These are phyloP conservation scores for Channallabes apus DNA, from an alignment of 2,797 vertebrate genomes.

Conservation along the genomic window DNA sequence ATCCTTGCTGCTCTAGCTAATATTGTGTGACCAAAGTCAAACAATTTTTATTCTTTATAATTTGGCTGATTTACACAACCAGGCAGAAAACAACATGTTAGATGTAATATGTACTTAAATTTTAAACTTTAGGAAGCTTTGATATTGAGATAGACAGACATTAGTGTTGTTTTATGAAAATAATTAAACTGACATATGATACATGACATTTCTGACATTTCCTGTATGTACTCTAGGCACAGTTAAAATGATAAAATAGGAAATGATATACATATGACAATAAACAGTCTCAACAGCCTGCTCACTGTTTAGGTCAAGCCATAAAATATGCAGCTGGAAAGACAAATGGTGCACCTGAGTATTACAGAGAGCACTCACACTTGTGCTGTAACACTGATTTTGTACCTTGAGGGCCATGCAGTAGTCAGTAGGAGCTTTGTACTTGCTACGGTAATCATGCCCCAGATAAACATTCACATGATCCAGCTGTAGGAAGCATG, in stretches of 20 bases:
- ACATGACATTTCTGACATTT: no score
- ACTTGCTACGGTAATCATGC: conserved; percentile 95
- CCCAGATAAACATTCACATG: conserved; percentile 96
- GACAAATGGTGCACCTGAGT: neutral
- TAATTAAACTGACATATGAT: no score
- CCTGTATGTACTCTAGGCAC: no score
- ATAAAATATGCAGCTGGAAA: neutral
- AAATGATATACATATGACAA: neutral
- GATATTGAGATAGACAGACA: no score
- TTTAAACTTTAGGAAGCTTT: no score
- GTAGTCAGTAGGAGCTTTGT: conserved; percentile 96
- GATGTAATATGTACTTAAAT: neutral
- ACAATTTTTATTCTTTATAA: neutral
- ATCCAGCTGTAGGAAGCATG: conserved; percentile 95
- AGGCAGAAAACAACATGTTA: neutral
- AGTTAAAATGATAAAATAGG: neutral
- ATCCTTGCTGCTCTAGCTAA: neutral
- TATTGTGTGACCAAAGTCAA: neutral
- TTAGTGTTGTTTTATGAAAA: no score
- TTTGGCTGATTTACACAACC: neutral
- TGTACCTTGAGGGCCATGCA: conserved; percentile 94
- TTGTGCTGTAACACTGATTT: neutral
- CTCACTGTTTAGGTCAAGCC: neutral
- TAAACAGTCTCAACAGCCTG: neutral
- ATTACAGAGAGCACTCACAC: neutral